Evolutionary conservation across 2,113 vertebrate genomes (phyloP), one percentile per base, ranked within the genome.

Genomic region (Petrocephalus microphthalmus): DNA sequence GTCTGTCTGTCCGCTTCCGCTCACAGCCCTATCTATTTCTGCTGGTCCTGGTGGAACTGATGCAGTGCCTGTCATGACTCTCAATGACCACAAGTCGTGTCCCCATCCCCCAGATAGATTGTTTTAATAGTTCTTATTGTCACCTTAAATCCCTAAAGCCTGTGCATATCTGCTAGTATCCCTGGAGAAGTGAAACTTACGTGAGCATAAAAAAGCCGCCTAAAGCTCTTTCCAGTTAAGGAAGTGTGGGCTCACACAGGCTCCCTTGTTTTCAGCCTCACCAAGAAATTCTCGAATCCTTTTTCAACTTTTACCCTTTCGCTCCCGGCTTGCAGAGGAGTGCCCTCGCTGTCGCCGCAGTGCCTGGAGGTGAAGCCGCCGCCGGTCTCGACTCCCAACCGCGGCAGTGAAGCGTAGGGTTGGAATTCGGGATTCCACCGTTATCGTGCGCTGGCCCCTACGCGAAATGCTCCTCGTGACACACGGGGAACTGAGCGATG

Each of bases 121-220:
- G 64, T n/a, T n/a, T n/a, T n/a, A n/a, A n/a, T 71, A 33, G 67
- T 5, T 29, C 33, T 29, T 37, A 13, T 37, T 37, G 29, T 71
- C 25, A 71, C 67, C 67, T 71, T 71, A 37, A 71, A 71, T 71
- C 67, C 10, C 67, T 37, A 37, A 60, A 64, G 13, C 67, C 3
- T 71, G 15, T 54, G 1, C 2, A 0, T 54, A 11, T 74, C 67
- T 37, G 25, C 29, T 74, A 19, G 67, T 74, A 37, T 74, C 29
- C 29, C 51, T 49, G 33, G 54, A 84, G 87, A 56, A 83, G 51
- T 64, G 87, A 88, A 88, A 88, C 87, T n/a, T 29, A 53, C 29
- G 42, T 84, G 15, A 52, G 54, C 22, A 47, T 84, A 81, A 47
- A 33, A 22, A 84, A 88, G 56, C 20, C 67, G 51, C 87, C 87